These are phyloP conservation scores for Euproctis similis DNA, from an alignment of 2,888 invertebrate genomes.

Conservation along the genomic window DNA sequence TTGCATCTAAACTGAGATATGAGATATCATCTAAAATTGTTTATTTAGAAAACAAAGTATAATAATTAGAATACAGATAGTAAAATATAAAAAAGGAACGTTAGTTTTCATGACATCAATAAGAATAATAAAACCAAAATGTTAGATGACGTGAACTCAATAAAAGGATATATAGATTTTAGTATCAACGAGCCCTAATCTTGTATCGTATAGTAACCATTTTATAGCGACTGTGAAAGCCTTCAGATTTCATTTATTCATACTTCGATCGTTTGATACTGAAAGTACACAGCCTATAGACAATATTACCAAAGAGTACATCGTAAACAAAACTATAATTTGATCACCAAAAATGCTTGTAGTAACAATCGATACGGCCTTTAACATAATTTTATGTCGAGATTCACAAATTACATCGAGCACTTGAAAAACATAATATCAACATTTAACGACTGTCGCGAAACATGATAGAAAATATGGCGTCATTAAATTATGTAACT, in stretches of 20 bases:
- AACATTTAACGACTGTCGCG: constrained; percentile 34
- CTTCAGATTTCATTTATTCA: constrained; percentile 12
- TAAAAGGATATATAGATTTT: constrained; percentile 1
- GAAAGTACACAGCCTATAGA: constrained; percentile 16
- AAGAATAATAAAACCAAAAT: too few relatives aligned
- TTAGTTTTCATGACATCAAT: too few relatives aligned
- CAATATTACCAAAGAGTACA: constrained; percentile 8
- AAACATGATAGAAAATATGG: constrained; percentile 43
- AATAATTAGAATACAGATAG: too few relatives aligned
- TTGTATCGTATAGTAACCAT: neutral
- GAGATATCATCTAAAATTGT: too few relatives aligned
- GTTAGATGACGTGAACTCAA: too few relatives aligned
- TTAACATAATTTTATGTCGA: constrained; percentile 35
- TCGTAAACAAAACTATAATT: constrained; percentile 24
- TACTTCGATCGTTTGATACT: constrained; percentile 7
- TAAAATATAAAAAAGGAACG: too few relatives aligned
- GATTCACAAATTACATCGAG: constrained; percentile 24
- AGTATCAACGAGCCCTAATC: neutral
- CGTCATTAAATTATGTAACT: too few relatives aligned
- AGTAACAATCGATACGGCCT: constrained; percentile 19
- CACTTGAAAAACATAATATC: constrained; percentile 27
- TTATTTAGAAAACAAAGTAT: too few relatives aligned
- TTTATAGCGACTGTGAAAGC: constrained; percentile 10
- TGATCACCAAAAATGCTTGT: constrained; percentile 14
- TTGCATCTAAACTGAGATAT: too few relatives aligned